Evolutionary conservation across 2,888 invertebrate genomes (phyloP).

Genomic region (Therioaphis trifolii): DNA sequence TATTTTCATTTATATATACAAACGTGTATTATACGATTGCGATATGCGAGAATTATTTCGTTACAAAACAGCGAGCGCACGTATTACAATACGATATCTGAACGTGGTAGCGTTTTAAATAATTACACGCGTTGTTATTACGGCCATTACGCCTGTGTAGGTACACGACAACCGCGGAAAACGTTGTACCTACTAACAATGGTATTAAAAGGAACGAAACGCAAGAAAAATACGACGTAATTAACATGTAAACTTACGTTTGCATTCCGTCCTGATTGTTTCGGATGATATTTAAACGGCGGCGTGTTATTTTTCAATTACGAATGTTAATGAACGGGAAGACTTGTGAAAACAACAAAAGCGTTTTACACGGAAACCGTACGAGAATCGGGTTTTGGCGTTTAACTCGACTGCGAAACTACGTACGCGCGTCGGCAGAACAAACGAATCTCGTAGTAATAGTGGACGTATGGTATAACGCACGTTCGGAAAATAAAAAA

Average conservation of each 20-base stretch:
- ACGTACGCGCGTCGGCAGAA: too few species aligned
- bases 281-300: neutral
- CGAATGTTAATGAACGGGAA: neutral
- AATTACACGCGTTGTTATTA: neutral
- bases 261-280: constrained; percentile 27
- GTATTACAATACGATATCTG: too few species aligned
- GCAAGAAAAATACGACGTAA: neutral
- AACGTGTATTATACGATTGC: constrained; percentile 2
- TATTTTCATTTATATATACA: neutral
- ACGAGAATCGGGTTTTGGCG: neutral
- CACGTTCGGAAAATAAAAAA: constrained; percentile 25
- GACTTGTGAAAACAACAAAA: constrained; percentile 19
- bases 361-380: neutral
- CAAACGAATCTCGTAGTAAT: too few species aligned
- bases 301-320: constrained; percentile 43
- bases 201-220: constrained; percentile 13
- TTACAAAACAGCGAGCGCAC: too few species aligned
- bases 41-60: neutral
- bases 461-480: neutral
- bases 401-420: too few species aligned
- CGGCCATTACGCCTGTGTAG: neutral
- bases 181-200: constrained; percentile 35
- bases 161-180: neutral
- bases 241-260: constrained; percentile 22
- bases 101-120: constrained; percentile 34